Conservation (phyloP, 2,888 invertebrate species). For the Dryobotodes eremita region DNA sequence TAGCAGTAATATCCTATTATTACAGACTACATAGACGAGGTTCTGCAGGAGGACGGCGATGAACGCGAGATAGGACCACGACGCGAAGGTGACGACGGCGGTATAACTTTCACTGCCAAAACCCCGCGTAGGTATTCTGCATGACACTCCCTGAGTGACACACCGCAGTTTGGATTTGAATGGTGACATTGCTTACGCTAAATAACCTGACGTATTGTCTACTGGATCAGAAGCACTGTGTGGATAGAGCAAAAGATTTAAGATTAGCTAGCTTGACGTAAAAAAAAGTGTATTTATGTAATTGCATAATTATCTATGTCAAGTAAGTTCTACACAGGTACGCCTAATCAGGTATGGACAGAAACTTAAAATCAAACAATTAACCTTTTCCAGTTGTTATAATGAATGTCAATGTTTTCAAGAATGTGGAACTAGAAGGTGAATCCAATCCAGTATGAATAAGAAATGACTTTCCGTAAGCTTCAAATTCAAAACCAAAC, state of each 20-base stretch:
- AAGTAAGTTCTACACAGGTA: background rate
- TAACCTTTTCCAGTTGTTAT: background rate
- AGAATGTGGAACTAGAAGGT: conserved; percentile 12
- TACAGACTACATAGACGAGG: conserved; percentile 96
- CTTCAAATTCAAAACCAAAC: conserved; percentile 79
- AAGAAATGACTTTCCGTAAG: background rate
- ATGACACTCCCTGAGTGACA: conserved; percentile 80
- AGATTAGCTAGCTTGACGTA: conserved; percentile 33
- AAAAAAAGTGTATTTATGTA: conserved; percentile 15
- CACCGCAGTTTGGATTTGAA: conserved; percentile 84
- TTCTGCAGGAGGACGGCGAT: conserved; percentile 92
- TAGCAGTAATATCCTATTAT: conserved; percentile 61
- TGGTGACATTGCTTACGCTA: conserved; percentile 62
- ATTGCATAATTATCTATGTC: conserved; percentile 16
- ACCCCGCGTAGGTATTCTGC: conserved; percentile 95
- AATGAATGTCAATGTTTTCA: background rate
- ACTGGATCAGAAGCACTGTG: conserved; percentile 57
- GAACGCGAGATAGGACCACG: conserved; percentile 87
- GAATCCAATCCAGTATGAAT: conserved; percentile 53
- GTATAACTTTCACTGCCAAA: conserved; percentile 97
- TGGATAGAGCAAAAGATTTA: conserved; percentile 50
- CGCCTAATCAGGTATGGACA: background rate
- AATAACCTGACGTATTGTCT: conserved; percentile 25
- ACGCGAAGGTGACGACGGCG: conserved; percentile 94
- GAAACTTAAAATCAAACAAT: background rate